Conservation (phyloP, 2,113 vertebrate species). For the Manacus vitellinus region DNA sequence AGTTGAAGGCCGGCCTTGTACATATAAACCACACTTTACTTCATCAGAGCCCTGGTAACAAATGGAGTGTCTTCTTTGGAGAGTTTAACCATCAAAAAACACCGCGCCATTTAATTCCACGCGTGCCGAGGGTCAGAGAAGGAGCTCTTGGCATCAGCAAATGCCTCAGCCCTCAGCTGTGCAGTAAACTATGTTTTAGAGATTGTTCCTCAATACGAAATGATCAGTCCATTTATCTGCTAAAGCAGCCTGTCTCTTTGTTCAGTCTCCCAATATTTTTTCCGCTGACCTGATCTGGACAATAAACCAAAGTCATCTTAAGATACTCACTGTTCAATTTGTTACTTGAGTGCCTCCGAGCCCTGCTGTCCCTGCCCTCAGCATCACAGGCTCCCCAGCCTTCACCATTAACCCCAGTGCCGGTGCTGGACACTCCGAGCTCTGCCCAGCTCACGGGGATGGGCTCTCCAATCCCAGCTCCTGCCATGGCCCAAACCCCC, state of each 20-base stretch:
- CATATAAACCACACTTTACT: conserved; percentile 90
- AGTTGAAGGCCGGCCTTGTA: conserved; percentile 95
- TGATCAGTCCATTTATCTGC: conserved; percentile 98
- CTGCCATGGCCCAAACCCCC: accelerated
- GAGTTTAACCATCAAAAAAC: conserved; percentile 94
- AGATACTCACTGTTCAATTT: conserved; percentile 87
- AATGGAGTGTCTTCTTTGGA: conserved; percentile 92
- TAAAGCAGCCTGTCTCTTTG: conserved; percentile 91
- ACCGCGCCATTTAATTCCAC: conserved; percentile 88
- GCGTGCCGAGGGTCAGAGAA: conserved; percentile 88
- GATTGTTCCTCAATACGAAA: conserved; percentile 98
- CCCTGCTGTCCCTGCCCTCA: background rate
- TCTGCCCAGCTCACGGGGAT: accelerated
- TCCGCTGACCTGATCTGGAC: conserved; percentile 92
- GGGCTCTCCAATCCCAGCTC: accelerated
- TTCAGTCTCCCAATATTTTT: conserved; percentile 91
- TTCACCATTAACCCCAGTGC: background rate
- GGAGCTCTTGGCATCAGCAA: conserved; percentile 87
- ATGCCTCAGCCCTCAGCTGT: conserved; percentile 85
- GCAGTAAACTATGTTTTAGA: conserved; percentile 97
- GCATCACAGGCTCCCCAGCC: background rate
- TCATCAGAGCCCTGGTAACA: conserved; percentile 94
- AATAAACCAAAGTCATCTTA: conserved; percentile 87
- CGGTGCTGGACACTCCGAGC: background rate
- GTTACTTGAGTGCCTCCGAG: conserved; percentile 74